phyloP scores from a whole-genome alignment of 2,888 invertebrate species.

The Chironomus tentans region DNA sequence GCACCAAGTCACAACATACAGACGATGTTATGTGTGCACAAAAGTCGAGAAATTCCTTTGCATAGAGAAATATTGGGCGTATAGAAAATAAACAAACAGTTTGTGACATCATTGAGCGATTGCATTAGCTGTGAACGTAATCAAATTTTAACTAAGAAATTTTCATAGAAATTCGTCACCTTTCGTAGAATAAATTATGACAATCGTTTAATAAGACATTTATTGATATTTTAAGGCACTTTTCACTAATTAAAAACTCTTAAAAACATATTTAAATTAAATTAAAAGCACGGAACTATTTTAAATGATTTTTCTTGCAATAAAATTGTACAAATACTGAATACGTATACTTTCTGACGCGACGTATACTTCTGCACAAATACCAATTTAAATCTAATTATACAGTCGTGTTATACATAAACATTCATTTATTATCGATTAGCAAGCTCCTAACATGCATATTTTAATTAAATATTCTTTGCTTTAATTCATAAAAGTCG shows the following conservation, averaged over 20 bases:
- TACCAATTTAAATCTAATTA: too few species aligned
- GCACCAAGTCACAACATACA: too few species aligned
- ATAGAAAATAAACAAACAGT: background rate
- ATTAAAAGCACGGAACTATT: background rate
- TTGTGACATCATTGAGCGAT: background rate
- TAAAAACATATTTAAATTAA: background rate
- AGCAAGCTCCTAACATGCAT: too few species aligned
- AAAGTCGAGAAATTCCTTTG: background rate
- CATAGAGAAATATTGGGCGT: background rate
- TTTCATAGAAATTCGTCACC: background rate
- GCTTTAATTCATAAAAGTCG: too few species aligned
- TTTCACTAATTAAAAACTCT: conserved; percentile 7
- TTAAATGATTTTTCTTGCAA: background rate
- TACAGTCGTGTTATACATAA: too few species aligned
- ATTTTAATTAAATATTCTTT: too few species aligned
- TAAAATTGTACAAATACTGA: background rate
- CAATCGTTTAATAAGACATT: background rate
- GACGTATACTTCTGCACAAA: background rate
- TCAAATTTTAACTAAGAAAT: background rate
- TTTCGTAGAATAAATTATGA: background rate
- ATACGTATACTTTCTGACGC: background rate
- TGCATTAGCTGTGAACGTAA: background rate
- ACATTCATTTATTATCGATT: too few species aligned
- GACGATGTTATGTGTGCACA: too few species aligned
- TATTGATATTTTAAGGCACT: background rate